These are phyloP conservation scores for Leuctra nigra DNA, from an alignment of 2,888 invertebrate genomes.

Conservation along the genomic window DNA sequence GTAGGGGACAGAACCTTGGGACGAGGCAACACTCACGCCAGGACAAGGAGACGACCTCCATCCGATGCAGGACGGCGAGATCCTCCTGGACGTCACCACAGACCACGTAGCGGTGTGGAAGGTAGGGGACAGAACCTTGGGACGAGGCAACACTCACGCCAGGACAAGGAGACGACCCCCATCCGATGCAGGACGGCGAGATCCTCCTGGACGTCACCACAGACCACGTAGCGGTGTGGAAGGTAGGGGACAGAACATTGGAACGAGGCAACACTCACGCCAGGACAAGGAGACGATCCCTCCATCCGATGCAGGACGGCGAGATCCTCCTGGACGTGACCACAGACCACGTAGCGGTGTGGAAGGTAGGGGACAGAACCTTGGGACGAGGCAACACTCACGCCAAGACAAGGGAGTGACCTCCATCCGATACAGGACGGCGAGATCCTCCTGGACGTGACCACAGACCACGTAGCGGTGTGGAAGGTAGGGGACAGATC, in stretches of 20 bases:
- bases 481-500: slow-evolving; percentile 71
- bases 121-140: too few species aligned
- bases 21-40: too few species aligned
- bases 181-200: slow-evolving; percentile 58
- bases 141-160: too few species aligned
- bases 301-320: too few species aligned
- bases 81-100: slow-evolving; percentile 55
- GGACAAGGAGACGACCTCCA: slow-evolving; percentile 58
- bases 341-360: slow-evolving; percentile 65
- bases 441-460: slow-evolving; percentile 50
- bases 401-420: too few species aligned
- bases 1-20: too few species aligned
- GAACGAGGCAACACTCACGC: too few species aligned
- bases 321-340: slow-evolving; percentile 51
- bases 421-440: slow-evolving; percentile 61
- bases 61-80: slow-evolving; percentile 57
- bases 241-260: too few species aligned
- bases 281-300: neutral
- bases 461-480: slow-evolving; percentile 62
- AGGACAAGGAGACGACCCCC: too few species aligned
- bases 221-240: slow-evolving; percentile 69
- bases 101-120: slow-evolving; percentile 71
- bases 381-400: too few species aligned
- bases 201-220: slow-evolving; percentile 55
- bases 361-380: slow-evolving; percentile 67